A percentile compares a stretch with the other conserved stretches of the same genome.
Evolutionary conservation across 2,797 vertebrate genomes (phyloP).

Genomic region (Echiichthys vipera): DNA sequence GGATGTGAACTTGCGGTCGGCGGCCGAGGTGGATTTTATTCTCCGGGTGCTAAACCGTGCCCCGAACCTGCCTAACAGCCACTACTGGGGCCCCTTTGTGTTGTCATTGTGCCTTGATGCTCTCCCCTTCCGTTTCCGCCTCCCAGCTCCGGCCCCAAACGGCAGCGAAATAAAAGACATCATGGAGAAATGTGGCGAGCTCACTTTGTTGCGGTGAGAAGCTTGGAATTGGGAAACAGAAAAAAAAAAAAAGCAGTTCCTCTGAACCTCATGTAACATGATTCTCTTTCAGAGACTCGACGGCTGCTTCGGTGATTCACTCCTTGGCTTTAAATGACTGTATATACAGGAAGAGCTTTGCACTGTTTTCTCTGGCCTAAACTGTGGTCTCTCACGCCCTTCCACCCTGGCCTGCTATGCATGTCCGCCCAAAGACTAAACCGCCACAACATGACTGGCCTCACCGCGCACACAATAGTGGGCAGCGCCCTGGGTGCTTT

Average conservation of each 20-base stretch:
- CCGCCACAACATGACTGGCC: conserved; percentile 65
- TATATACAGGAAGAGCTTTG: conserved; percentile 32
- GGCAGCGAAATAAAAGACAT: conserved; percentile 54
- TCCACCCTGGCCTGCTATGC: conserved; percentile 57
- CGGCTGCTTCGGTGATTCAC: conserved; percentile 28
- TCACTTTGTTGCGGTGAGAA: conserved; percentile 66
- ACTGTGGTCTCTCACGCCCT: conserved; percentile 62
- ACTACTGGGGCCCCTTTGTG: conserved; percentile 83
- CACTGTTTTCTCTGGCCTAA: conserved; percentile 36
- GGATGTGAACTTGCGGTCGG: not conserved
- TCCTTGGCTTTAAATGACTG: conserved; percentile 26
- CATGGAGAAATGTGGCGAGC: conserved; percentile 65
- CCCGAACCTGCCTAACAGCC: conserved; percentile 63
- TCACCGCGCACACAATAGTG: conserved; percentile 68
- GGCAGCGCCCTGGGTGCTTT: conserved; percentile 66
- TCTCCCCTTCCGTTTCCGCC: conserved; percentile 64
- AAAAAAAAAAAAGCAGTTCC: conserved; percentile 8
- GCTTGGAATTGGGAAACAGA: conserved; percentile 1
- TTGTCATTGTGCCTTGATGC: conserved; percentile 76
- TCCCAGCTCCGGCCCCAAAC: conserved; percentile 49
- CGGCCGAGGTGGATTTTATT: conserved; percentile 64
- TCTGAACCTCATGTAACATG: conserved; percentile 4
- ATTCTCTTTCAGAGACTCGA: conserved; percentile 24
- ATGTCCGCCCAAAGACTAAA: conserved; percentile 64
- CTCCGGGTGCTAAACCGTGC: conserved; percentile 66